Evolutionary conservation across 2,888 invertebrate species (phyloP).

Genomic region (Antitype chi): DNA sequence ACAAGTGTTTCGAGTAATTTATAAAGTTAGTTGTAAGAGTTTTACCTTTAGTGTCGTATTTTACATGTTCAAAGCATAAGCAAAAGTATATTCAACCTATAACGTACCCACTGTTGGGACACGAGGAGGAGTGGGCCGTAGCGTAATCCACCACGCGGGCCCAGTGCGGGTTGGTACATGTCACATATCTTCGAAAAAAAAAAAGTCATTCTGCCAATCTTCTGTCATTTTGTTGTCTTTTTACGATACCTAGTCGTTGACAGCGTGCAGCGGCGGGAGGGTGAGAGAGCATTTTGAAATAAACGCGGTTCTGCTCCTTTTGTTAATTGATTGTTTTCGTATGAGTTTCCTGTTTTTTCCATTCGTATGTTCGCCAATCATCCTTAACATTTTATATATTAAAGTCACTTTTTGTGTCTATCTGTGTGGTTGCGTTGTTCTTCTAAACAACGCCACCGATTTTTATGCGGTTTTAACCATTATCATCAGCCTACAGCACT

Average conservation of each 20-base stretch:
- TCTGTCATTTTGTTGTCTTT: slow-evolving; percentile 9
- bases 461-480: neutral
- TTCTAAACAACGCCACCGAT: neutral
- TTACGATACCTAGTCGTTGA: slow-evolving; percentile 5
- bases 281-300: neutral
- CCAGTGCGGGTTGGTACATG: too few species aligned
- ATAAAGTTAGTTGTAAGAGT: neutral
- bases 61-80: neutral
- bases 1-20: slow-evolving; percentile 13
- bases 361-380: neutral
- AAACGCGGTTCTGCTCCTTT: neutral
- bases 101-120: too few species aligned
- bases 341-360: neutral
- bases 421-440: neutral
- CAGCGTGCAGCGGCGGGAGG: neutral
- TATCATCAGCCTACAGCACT: too few species aligned
- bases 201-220: slow-evolving; percentile 11
- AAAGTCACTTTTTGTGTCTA: neutral
- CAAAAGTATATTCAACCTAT: neutral
- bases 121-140: too few species aligned
- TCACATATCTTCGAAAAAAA: neutral
- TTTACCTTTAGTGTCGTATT: neutral
- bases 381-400: neutral
- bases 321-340: neutral
- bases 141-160: too few species aligned